Percentiles rank a stretch among this genome's conserved stretches.
These are phyloP conservation scores for Pachycephala philippinensis DNA, from an alignment of 2,113 vertebrate species.

Conservation along the genomic window DNA sequence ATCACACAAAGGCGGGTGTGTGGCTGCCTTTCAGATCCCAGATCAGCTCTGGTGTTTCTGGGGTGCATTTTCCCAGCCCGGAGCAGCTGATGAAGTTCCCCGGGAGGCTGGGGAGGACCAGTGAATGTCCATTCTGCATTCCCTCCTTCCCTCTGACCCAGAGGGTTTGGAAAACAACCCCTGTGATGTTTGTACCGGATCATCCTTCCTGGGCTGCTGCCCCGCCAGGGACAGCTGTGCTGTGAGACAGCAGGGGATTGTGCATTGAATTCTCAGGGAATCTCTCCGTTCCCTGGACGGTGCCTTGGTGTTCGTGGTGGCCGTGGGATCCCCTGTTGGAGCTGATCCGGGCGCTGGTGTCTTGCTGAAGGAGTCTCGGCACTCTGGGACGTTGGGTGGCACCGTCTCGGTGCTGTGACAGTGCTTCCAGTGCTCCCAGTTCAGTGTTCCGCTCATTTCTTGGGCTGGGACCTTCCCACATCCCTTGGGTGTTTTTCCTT, in stretches of 20 bases:
- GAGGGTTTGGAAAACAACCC: neutral
- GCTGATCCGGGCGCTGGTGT: accelerated
- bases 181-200: neutral
- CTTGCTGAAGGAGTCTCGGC: too few species aligned
- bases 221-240: neutral
- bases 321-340: accelerated
- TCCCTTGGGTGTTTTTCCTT: neutral
- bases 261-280: neutral
- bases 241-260: neutral
- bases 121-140: neutral
- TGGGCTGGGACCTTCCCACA: neutral
- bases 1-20: neutral
- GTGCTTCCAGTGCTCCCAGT: too few species aligned
- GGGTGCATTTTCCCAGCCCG: neutral
- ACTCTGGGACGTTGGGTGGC: neutral
- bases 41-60: neutral
- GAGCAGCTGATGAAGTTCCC: neutral
- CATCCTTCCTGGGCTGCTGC: neutral
- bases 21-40: neutral
- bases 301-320: neutral
- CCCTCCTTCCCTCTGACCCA: too few species aligned
- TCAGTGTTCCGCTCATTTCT: neutral
- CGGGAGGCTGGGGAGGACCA: neutral
- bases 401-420: accelerated
- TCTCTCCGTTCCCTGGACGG: too few species aligned